phyloP scores from a whole-genome alignment of 2,113 vertebrate genomes.

The Gorsachius goisagi region DNA sequence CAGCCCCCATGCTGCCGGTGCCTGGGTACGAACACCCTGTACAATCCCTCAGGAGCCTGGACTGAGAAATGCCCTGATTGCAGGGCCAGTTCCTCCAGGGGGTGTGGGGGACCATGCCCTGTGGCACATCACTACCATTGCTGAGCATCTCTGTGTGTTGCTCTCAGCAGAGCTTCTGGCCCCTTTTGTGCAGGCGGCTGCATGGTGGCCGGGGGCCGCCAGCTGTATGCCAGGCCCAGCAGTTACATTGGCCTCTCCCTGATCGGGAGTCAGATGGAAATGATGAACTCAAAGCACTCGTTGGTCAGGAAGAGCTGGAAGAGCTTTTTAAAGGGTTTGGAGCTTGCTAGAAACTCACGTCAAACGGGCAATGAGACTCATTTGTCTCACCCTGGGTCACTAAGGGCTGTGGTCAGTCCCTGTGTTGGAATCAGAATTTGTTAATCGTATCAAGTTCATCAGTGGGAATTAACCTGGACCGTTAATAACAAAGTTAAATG shows the following conservation, averaged over 20 bases:
- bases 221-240: not conserved
- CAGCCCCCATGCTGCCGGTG: fast-evolving
- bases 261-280: not conserved
- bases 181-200: not conserved
- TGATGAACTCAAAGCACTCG: not conserved
- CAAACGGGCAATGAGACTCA: not conserved
- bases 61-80: not conserved
- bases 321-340: not conserved
- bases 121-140: not conserved
- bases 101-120: not conserved
- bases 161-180: not conserved
- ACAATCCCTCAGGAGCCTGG: not conserved
- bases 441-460: not conserved
- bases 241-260: fast-evolving
- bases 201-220: fast-evolving
- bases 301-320: not conserved
- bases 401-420: not conserved
- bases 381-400: not conserved
- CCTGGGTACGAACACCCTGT: fast-evolving
- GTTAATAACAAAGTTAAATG: not conserved
- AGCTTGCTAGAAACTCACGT: not conserved
- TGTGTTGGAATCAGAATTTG: not conserved
- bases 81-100: not conserved
- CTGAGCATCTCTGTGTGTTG: not conserved
- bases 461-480: not conserved